A percentile compares a stretch with the other conserved stretches of the same genome.
Evolutionary conservation across 2,113 vertebrate species (phyloP).

Genomic region (Australoheros scitulus): DNA sequence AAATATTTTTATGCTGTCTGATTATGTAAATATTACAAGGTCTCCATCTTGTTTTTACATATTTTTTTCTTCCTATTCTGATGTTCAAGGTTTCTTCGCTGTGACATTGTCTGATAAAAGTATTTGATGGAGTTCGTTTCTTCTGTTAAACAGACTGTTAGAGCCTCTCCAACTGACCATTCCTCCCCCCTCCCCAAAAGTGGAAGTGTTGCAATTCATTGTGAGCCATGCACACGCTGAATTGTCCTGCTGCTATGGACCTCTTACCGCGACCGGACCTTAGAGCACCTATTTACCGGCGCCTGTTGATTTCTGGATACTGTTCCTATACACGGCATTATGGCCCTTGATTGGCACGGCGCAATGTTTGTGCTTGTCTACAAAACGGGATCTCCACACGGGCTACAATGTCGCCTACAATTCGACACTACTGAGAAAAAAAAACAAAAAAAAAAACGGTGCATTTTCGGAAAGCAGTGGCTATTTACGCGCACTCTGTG

Average conservation of each 20-base stretch:
- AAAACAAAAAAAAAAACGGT: neutral
- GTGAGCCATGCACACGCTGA: slow-evolving; percentile 17
- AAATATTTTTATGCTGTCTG: neutral
- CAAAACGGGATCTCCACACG: slow-evolving; percentile 23
- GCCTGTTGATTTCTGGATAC: slow-evolving; percentile 26
- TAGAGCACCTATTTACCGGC: slow-evolving; percentile 32
- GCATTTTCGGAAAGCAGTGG: slow-evolving; percentile 12
- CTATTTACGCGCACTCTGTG: slow-evolving; percentile 22
- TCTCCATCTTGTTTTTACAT: neutral
- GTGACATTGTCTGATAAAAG: neutral
- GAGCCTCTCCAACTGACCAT: slow-evolving; percentile 28
- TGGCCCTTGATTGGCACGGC: slow-evolving; percentile 36
- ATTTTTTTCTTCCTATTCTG: neutral
- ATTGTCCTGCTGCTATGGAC: slow-evolving; percentile 19
- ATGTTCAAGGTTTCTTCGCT: neutral
- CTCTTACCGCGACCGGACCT: slow-evolving; percentile 30
- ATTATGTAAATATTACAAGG: neutral
- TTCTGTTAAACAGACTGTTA: neutral
- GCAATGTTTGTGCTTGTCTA: slow-evolving; percentile 40
- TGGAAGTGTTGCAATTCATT: slow-evolving; percentile 75
- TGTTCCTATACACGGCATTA: slow-evolving; percentile 19
- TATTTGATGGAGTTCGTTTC: neutral
- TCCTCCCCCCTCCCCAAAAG: slow-evolving; percentile 5
- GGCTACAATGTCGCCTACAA: neutral
- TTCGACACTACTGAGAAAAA: neutral